Conservation (phyloP, 2,888 invertebrate species). For the Schizaphis graminum region DNA sequence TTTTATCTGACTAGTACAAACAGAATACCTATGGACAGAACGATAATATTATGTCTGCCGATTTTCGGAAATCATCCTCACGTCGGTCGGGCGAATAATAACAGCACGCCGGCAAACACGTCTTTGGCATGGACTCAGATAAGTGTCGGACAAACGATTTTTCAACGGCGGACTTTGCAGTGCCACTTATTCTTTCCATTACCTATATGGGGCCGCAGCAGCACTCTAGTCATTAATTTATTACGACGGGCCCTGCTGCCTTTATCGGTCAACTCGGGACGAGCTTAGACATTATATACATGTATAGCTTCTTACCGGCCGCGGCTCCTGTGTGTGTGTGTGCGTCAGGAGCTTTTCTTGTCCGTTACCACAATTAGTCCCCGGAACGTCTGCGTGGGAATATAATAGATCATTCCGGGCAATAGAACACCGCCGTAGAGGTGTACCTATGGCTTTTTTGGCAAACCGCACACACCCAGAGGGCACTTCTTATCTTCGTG, state of each 20-base stretch:
- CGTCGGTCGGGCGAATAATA: background rate
- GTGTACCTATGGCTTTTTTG: slow-evolving; percentile 10
- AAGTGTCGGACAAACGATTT: slow-evolving; percentile 28
- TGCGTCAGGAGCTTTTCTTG: slow-evolving; percentile 30
- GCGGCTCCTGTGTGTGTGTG: background rate
- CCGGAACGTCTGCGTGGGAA: background rate
- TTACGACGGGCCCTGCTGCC: slow-evolving; percentile 4
- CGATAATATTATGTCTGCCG: background rate
- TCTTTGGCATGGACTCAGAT: slow-evolving; percentile 34
- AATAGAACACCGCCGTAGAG: background rate
- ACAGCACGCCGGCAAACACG: background rate
- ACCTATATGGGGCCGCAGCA: background rate
- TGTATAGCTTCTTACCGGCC: background rate
- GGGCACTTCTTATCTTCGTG: background rate
- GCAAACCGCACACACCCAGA: background rate
- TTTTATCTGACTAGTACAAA: background rate
- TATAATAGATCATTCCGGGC: slow-evolving; percentile 42
- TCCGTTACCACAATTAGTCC: slow-evolving; percentile 36
- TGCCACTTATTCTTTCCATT: slow-evolving; percentile 33
- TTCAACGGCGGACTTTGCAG: background rate
- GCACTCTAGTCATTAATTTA: slow-evolving; percentile 53
- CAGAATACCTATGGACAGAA: background rate
- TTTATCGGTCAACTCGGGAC: background rate
- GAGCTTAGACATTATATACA: background rate
- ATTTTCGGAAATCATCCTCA: background rate